Conservation (phyloP, 2,113 vertebrate species). For the Microtus ochrogaster region DNA sequence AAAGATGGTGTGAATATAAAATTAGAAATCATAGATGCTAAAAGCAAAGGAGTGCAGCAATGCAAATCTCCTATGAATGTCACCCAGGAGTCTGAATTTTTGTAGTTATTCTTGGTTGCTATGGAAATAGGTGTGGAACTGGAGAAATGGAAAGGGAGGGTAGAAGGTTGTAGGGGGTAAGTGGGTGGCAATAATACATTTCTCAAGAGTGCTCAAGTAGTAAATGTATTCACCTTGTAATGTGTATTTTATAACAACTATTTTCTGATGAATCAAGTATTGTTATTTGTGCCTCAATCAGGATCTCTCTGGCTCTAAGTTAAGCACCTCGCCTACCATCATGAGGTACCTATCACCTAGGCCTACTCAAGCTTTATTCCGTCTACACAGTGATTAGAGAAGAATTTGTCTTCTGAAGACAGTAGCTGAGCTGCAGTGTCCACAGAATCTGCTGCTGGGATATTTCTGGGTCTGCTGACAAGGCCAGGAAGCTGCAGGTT, state of each 20-base stretch:
- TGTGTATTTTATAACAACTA: background rate
- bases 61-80: background rate
- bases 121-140: conserved; percentile 25
- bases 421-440: conserved; percentile 36
- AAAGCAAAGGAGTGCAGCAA: background rate
- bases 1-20: background rate
- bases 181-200: background rate
- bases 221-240: background rate
- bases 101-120: conserved; percentile 24
- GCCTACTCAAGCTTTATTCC: background rate
- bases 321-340: background rate
- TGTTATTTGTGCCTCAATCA: background rate
- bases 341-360: background rate
- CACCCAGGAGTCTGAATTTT: conserved; percentile 20
- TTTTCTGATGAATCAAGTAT: background rate
- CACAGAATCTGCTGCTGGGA: conserved; percentile 27
- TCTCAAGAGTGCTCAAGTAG: background rate
- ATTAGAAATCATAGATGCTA: background rate
- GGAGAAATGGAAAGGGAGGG: background rate
- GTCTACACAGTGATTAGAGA: background rate
- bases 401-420: background rate
- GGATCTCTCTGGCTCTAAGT: background rate
- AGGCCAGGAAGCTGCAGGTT: conserved; percentile 25
- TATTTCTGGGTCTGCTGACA: conserved; percentile 62
- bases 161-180: background rate